Evolutionary conservation across 1,140 invertebrate genomes (phyloP).

Genomic region (Formica exsecta): DNA sequence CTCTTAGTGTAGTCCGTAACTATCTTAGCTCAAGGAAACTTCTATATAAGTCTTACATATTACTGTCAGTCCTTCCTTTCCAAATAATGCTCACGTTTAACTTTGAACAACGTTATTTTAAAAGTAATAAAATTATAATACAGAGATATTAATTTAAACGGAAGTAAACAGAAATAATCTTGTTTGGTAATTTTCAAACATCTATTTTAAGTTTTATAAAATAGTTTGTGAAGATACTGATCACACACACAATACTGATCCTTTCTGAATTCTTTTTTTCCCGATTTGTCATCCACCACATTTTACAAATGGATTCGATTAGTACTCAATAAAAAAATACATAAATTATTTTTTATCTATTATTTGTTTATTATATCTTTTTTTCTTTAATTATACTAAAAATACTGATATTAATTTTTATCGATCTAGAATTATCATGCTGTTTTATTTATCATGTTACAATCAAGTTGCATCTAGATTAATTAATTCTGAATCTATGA

Average conservation of each 20-base stretch:
- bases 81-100: not conserved
- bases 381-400: no score
- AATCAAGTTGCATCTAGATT: no score
- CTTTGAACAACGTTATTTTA: conserved; percentile 26
- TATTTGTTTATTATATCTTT: not conserved
- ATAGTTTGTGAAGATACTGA: no score
- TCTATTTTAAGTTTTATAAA: not conserved
- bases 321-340: not conserved
- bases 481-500: no score
- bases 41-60: conserved; percentile 34
- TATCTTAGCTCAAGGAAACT: conserved; percentile 36
- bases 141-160: not conserved
- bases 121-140: not conserved
- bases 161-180: conserved; percentile 17
- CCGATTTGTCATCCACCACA: no score
- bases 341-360: not conserved
- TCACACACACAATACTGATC: no score
- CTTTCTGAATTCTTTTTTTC: not conserved
- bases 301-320: not conserved
- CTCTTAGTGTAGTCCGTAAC: conserved; percentile 50
- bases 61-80: conserved; percentile 11
- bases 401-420: no score
- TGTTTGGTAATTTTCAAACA: not conserved
- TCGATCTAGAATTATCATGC: no score
- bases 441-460: no score